Evolutionary conservation across 2,888 invertebrate species (phyloP).

Genomic region (Axea sp.): DNA sequence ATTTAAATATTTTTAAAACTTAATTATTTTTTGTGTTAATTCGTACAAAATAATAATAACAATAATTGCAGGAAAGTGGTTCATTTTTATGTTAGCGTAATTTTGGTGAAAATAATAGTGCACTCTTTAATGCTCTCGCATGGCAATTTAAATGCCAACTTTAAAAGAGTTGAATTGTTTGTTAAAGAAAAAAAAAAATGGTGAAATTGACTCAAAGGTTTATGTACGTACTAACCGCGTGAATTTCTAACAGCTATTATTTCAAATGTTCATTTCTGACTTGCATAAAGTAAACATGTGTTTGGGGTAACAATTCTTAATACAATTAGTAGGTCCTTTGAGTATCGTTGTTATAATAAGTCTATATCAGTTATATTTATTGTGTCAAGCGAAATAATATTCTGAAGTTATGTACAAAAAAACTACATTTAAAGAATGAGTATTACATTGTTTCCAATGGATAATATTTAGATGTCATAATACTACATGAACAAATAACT

Average conservation of each 20-base stretch:
- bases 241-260: constrained; percentile 45
- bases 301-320: constrained; percentile 43
- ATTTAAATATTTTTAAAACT: not conserved
- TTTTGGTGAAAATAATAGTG: constrained; percentile 31
- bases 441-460: too few relatives aligned
- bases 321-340: constrained; percentile 36
- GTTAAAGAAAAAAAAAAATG: constrained; percentile 1
- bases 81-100: constrained; percentile 6
- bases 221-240: constrained; percentile 12
- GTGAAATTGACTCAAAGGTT: constrained; percentile 23
- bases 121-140: constrained; percentile 19
- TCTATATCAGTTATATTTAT: constrained; percentile 16
- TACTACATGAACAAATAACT: too few relatives aligned
- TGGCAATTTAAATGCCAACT: constrained; percentile 22
- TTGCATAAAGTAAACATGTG: constrained; percentile 47
- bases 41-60: not conserved
- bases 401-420: too few relatives aligned
- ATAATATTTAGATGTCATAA: too few relatives aligned
- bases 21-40: constrained; percentile 2
- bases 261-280: constrained; percentile 43
- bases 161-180: constrained; percentile 32
- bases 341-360: constrained; percentile 10
- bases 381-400: not conserved
- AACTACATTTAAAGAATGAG: too few relatives aligned
- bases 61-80: constrained; percentile 6